Conservation (phyloP, 2,888 invertebrate genomes). For the Dynastes grantii region DNA sequence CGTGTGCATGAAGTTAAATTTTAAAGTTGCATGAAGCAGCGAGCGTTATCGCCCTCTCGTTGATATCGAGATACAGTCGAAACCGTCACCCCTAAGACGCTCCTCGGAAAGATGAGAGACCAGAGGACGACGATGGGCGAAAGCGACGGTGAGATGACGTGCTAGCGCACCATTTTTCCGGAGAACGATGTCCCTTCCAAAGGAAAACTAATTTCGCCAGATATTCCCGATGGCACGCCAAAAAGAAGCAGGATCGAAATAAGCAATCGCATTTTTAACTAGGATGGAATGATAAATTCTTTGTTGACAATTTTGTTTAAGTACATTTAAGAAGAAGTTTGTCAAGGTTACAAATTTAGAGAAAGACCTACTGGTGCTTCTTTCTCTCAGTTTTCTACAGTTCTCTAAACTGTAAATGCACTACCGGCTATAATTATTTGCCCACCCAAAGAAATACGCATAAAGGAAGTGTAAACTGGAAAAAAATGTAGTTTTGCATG, state of each 20-base stretch:
- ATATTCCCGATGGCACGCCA: slow-evolving; percentile 29
- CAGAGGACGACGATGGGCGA: not conserved
- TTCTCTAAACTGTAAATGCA: no score
- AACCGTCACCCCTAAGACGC: slow-evolving; percentile 47
- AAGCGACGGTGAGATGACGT: not conserved
- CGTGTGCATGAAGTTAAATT: slow-evolving; percentile 60
- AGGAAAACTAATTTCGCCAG: slow-evolving; percentile 32
- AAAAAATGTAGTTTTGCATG: no score
- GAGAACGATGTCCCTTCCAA: slow-evolving; percentile 12
- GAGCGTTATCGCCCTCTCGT: slow-evolving; percentile 59
- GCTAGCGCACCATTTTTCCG: slow-evolving; percentile 13
- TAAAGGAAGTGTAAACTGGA: no score
- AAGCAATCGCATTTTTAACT: slow-evolving; percentile 9
- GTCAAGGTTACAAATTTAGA: no score
- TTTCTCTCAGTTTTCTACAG: no score
- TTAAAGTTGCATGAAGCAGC: slow-evolving; percentile 61
- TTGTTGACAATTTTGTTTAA: no score
- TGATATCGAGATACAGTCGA: slow-evolving; percentile 57
- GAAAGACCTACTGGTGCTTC: no score
- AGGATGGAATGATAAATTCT: not conserved
- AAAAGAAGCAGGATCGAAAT: not conserved
- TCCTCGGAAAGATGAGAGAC: slow-evolving; percentile 17
- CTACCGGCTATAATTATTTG: no score
- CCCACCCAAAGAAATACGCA: no score
- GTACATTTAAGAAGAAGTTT: no score